Conservation (phyloP, 2,888 invertebrate genomes). For the Erpobdella octoculata region DNA sequence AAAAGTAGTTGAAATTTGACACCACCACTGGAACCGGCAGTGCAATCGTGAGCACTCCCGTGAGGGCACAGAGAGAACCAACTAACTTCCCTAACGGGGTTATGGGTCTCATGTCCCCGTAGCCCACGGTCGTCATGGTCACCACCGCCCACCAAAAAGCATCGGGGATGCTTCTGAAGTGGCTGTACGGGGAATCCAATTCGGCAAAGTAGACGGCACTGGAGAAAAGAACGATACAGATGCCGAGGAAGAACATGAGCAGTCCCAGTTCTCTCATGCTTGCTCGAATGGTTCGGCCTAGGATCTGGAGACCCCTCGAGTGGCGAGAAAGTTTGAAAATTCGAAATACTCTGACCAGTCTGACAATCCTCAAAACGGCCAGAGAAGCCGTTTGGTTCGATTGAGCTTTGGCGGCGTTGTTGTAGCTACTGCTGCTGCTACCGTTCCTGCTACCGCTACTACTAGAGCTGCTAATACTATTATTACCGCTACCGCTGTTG, state of each 20-base stretch:
- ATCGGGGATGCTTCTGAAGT: conserved; percentile 89
- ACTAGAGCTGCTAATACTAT: not conserved
- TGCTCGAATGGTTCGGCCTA: conserved; percentile 94
- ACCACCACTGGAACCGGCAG: conserved; percentile 98
- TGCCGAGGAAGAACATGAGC: conserved; percentile 99
- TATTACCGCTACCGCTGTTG: not conserved
- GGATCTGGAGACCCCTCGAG: conserved; percentile 97
- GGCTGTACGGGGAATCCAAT: conserved; percentile 78
- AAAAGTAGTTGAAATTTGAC: conserved; percentile 99
- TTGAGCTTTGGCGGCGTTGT: not conserved
- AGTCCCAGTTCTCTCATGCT: conserved; percentile 98
- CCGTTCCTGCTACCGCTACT: not conserved
- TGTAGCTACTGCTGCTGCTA: not conserved
- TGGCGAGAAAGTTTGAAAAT: conserved; percentile 99
- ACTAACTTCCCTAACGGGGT: conserved; percentile 88
- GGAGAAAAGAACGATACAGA: conserved; percentile 91
- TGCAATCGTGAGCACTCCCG: conserved; percentile 96
- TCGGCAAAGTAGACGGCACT: conserved; percentile 92
- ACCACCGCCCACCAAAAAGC: conserved; percentile 88
- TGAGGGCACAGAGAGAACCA: conserved; percentile 95
- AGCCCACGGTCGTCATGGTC: conserved; percentile 97
- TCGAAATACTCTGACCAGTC: conserved; percentile 97
- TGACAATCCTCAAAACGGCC: conserved; percentile 92
- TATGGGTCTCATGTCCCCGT: conserved; percentile 99
- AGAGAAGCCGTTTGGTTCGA: conserved; percentile 54